phyloP scores from a whole-genome alignment of 2,888 invertebrate species.

The Nowickia ferox region DNA sequence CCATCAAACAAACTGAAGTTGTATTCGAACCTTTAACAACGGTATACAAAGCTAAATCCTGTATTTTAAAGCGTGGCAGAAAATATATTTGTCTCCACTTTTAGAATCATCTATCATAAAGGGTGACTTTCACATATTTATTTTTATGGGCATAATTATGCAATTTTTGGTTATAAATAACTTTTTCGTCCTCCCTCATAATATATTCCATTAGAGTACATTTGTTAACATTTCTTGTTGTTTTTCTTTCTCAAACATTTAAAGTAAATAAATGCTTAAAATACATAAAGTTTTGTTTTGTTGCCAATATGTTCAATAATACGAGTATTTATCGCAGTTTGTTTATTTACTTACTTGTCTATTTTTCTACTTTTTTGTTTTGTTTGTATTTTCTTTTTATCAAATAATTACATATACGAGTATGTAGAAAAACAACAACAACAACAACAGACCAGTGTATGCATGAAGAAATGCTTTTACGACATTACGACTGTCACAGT shows the following conservation, averaged over 20 bases:
- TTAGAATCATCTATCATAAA: too few relatives aligned
- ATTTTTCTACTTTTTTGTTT: conserved; percentile 32
- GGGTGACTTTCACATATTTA: too few relatives aligned
- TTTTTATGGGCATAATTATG: too few relatives aligned
- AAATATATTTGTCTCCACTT: too few relatives aligned
- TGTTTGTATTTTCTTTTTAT: conserved; percentile 12
- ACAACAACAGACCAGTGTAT: conserved; percentile 1
- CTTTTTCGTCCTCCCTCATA: background rate
- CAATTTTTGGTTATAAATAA: too few relatives aligned
- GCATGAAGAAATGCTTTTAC: conserved; percentile 31
- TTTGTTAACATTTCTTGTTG: background rate
- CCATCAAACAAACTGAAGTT: too few relatives aligned
- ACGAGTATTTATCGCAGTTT: background rate
- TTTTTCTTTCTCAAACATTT: conserved; percentile 2
- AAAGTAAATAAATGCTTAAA: conserved; percentile 39
- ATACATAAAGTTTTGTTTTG: conserved; percentile 24
- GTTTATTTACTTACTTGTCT: conserved; percentile 24
- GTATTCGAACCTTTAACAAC: too few relatives aligned
- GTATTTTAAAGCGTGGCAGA: too few relatives aligned
- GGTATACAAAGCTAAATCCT: too few relatives aligned
- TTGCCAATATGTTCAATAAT: conserved; percentile 38
- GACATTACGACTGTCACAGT: conserved; percentile 14
- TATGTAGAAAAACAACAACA: background rate
- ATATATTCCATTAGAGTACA: background rate
- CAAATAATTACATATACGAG: background rate